Percentiles rank a stretch among this genome's conserved stretches.
Evolutionary conservation across 2,797 vertebrate genomes (phyloP).

Genomic region (Rhynchonycteris naso): DNA sequence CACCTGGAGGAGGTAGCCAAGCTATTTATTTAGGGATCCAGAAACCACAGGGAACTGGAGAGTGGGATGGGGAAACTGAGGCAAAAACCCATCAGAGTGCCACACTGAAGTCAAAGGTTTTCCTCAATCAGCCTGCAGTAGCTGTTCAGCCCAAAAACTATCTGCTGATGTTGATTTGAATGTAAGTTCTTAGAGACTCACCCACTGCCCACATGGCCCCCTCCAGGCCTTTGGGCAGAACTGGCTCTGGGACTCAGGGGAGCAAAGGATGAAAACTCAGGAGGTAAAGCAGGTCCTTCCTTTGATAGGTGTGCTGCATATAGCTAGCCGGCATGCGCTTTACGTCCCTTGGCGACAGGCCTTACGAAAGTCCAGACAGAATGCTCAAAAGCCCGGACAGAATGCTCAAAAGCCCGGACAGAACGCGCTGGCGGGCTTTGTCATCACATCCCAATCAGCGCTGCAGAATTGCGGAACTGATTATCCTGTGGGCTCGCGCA

Average conservation of each 20-base stretch:
- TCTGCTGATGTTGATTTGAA: background rate
- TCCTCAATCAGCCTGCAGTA: background rate
- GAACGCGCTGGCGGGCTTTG: conserved; percentile 66
- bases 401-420: background rate
- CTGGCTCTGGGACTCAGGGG: background rate
- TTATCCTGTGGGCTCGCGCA: conserved; percentile 38
- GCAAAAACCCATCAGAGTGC: background rate
- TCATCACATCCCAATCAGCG: conserved; percentile 81
- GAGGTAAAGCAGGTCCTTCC: background rate
- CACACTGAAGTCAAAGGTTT: background rate
- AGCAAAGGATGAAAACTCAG: background rate
- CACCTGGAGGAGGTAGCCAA: background rate
- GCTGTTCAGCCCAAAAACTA: background rate
- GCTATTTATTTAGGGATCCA: background rate
- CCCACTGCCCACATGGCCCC: background rate
- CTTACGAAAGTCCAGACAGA: conserved; percentile 24
- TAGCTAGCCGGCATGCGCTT: background rate
- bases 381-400: too few relatives aligned
- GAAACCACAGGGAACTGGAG: background rate
- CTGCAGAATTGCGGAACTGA: conserved; percentile 78
- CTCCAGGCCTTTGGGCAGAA: too few relatives aligned
- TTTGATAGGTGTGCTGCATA: background rate
- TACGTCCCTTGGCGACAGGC: background rate
- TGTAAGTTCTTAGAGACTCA: background rate
- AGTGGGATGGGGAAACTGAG: background rate